These are phyloP conservation scores for Euglossa dilemma DNA, from an alignment of 1,140 invertebrate genomes.

Conservation along the genomic window DNA sequence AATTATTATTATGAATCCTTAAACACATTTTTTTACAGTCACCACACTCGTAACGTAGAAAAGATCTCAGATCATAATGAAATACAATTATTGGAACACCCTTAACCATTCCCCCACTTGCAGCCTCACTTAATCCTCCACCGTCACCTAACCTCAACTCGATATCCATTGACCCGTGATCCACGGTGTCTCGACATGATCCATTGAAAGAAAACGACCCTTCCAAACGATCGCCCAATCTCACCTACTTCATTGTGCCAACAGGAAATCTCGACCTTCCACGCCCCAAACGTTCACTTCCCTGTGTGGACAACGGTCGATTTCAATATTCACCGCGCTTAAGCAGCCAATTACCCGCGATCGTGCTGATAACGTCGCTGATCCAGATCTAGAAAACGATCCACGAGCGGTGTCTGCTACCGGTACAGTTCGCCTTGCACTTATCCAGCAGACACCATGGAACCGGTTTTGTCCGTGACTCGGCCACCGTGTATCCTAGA, in stretches of 20 bases:
- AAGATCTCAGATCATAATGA: no score
- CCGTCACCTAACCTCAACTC: neutral
- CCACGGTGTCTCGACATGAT: neutral
- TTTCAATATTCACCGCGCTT: conserved; percentile 25
- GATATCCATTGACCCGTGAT: conserved; percentile 3
- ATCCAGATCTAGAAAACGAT: conserved; percentile 24
- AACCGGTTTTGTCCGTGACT: conserved; percentile 46
- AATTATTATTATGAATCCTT: no score
- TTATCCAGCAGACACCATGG: conserved; percentile 30
- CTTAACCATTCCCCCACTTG: no score
- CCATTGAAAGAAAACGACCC: neutral
- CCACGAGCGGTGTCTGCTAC: conserved; percentile 26
- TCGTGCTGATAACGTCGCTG: conserved; percentile 1
- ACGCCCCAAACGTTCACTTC: conserved; percentile 4
- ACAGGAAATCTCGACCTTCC: neutral
- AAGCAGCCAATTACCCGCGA: conserved; percentile 12
- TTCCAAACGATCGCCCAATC: neutral
- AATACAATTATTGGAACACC: no score
- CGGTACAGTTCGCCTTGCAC: conserved; percentile 29
- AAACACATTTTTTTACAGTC: no score
- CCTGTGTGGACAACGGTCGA: neutral
- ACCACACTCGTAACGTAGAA: no score
- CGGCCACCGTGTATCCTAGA: conserved; percentile 34
- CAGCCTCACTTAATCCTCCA: neutral
- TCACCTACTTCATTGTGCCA: neutral